A percentile compares a stretch with the other conserved stretches of the same genome.
Conservation (phyloP, 2,113 vertebrate genomes). For the Theropithecus gelada region DNA sequence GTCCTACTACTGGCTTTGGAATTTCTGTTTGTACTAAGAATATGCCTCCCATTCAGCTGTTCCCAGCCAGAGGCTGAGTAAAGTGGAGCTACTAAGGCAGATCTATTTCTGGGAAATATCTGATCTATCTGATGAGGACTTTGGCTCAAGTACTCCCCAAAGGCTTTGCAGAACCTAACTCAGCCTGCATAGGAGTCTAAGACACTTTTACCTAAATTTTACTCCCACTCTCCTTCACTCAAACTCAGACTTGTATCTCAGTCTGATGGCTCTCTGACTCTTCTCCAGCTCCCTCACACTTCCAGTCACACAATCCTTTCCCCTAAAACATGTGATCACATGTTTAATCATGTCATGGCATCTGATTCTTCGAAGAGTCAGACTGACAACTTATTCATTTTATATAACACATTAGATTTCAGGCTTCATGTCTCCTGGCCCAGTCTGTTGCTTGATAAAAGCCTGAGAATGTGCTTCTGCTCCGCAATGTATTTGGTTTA, state of each 20-base stretch:
- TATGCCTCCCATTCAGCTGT: accelerated
- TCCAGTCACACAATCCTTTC: background rate
- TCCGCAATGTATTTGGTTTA: background rate
- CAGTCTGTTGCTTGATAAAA: background rate
- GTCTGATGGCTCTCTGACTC: background rate
- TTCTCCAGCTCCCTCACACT: background rate
- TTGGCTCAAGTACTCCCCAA: background rate
- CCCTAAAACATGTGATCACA: background rate
- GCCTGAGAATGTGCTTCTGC: background rate
- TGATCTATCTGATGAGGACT: background rate
- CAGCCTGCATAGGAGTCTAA: background rate
- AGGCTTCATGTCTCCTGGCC: background rate
- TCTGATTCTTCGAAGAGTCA: background rate
- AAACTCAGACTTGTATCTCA: background rate
- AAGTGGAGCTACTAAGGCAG: background rate
- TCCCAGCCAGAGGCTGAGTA: background rate
- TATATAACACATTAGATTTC: background rate
- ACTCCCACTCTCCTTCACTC: background rate
- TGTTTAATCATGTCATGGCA: background rate
- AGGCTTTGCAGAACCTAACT: background rate
- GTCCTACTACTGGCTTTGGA: background rate
- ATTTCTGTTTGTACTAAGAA: background rate
- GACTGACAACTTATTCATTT: background rate
- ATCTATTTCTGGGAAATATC: background rate
- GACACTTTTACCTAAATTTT: background rate